Evolutionary conservation across 2,888 invertebrate species (phyloP).

Genomic region (Agrochola lychnidis): DNA sequence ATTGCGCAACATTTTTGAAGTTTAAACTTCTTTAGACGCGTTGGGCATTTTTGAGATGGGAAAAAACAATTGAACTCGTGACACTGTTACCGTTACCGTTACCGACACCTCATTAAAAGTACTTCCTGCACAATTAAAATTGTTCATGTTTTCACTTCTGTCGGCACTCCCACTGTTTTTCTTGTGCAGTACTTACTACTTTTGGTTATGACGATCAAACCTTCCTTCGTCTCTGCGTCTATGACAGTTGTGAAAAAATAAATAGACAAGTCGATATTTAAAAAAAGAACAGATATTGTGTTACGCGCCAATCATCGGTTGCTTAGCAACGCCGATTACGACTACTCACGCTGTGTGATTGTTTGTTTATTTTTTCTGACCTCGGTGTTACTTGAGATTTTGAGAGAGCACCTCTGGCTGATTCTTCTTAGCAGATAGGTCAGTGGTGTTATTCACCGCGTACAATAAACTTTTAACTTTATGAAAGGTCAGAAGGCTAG

Average conservation of each 20-base stretch:
- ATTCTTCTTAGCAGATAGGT: constrained; percentile 20
- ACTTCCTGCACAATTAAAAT: too few species aligned
- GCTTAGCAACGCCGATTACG: constrained; percentile 49
- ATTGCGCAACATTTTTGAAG: constrained; percentile 61
- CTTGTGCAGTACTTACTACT: constrained; percentile 58
- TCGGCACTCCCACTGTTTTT: neutral
- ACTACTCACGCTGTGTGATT: constrained; percentile 11
- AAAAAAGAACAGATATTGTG: neutral
- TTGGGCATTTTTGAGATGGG: too few species aligned
- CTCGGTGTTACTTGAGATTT: constrained; percentile 21
- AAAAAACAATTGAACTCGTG: too few species aligned
- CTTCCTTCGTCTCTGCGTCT: neutral
- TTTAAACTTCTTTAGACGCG: too few species aligned
- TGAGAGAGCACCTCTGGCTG: constrained; percentile 35
- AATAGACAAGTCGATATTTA: neutral
- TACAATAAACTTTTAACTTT: constrained; percentile 41
- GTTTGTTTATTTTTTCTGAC: constrained; percentile 54
- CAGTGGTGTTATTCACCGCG: constrained; percentile 16
- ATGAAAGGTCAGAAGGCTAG: constrained; percentile 13
- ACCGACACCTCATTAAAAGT: too few species aligned
- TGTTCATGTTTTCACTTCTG: too few species aligned
- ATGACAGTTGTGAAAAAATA: neutral
- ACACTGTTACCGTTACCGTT: too few species aligned
- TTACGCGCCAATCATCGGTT: constrained; percentile 47
- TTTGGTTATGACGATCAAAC: neutral